Evolutionary conservation across 2,113 vertebrate genomes (phyloP).

Genomic region (Sialia sialis): DNA sequence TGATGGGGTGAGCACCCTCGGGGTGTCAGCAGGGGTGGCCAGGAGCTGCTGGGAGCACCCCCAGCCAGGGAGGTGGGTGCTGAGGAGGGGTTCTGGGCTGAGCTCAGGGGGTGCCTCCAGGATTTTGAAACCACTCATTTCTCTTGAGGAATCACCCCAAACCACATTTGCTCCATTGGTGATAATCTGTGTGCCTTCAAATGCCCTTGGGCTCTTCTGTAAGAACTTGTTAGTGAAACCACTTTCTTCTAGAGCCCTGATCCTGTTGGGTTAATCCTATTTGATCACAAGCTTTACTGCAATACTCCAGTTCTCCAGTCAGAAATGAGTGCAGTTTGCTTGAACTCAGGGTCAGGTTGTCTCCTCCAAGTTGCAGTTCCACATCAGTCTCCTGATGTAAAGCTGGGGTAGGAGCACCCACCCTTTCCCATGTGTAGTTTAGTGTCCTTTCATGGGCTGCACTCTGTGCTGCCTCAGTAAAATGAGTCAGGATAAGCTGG

Average conservation of each 20-base stretch:
- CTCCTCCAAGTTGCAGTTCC: not conserved
- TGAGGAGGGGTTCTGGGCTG: not conserved
- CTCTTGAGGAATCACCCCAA: not conserved
- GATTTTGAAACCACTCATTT: not conserved
- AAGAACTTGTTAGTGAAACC: not conserved
- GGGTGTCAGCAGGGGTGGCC: not conserved
- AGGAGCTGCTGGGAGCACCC: not conserved
- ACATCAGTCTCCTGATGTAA: accelerated
- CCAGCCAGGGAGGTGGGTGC: not conserved
- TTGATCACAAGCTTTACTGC: not conserved
- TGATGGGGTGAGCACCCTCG: accelerated
- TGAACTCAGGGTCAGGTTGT: not conserved
- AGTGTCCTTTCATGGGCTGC: not conserved
- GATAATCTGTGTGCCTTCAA: not conserved
- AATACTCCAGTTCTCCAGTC: not conserved
- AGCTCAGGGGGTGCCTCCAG: accelerated
- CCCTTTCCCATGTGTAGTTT: not conserved
- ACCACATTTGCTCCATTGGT: not conserved
- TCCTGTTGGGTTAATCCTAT: not conserved
- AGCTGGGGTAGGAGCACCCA: not conserved
- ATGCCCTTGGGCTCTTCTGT: not conserved
- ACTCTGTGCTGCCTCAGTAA: not conserved
- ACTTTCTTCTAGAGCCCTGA: not conserved
- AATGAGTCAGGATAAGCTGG: not conserved
- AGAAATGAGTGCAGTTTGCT: not conserved